phyloP scores from a whole-genome alignment of 2,113 vertebrate genomes.

The Bufo bufo region DNA sequence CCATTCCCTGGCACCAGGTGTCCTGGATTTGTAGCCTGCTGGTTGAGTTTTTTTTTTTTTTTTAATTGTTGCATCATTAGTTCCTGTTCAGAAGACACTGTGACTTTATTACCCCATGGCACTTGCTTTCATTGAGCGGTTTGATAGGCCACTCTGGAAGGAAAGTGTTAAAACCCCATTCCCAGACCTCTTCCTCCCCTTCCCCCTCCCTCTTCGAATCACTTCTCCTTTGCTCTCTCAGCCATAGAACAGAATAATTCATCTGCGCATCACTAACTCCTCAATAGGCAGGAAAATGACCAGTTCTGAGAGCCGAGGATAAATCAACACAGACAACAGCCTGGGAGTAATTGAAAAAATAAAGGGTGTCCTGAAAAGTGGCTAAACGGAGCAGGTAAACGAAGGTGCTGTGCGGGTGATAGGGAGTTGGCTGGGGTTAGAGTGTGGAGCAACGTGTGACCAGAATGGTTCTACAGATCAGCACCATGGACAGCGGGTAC shows the following conservation, averaged over 20 bases:
- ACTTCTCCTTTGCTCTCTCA: slow-evolving; percentile 56
- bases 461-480: not conserved
- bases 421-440: not conserved
- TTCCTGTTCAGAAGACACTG: slow-evolving; percentile 35
- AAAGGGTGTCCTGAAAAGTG: slow-evolving; percentile 55
- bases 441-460: not conserved
- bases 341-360: slow-evolving; percentile 60
- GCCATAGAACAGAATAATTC: slow-evolving; percentile 55
- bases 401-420: slow-evolving; percentile 40
- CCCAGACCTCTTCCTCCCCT: slow-evolving; percentile 29
- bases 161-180: slow-evolving; percentile 27
- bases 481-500: slow-evolving; percentile 39
- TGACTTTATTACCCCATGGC: slow-evolving; percentile 16
- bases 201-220: not conserved
- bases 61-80: slow-evolving; percentile 50
- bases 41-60: slow-evolving; percentile 6
- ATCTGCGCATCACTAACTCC: slow-evolving; percentile 60
- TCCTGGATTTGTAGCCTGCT: slow-evolving; percentile 50
- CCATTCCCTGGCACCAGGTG: slow-evolving; percentile 47
- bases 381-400: slow-evolving; percentile 58
- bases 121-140: too few relatives aligned
- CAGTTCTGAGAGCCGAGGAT: slow-evolving; percentile 60
- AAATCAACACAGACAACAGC: slow-evolving; percentile 61
- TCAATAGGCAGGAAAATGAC: slow-evolving; percentile 63
- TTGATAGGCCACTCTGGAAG: not conserved